These are phyloP conservation scores for Xylocopa sonorina DNA, from an alignment of 1,140 invertebrate genomes.

Conservation along the genomic window DNA sequence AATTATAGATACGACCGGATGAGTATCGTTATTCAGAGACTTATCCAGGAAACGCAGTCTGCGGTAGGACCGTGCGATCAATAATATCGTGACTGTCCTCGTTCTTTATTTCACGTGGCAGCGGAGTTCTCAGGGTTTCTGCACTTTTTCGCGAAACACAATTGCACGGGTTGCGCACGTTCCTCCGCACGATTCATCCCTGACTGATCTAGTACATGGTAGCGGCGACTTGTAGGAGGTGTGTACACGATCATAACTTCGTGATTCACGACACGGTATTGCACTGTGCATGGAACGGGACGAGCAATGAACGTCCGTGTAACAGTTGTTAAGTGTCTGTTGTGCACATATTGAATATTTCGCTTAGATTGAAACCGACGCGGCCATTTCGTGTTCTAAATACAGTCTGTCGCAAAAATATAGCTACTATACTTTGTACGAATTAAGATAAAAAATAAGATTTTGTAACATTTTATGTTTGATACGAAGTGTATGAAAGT, in stretches of 20 bases:
- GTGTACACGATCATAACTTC: constrained; percentile 16
- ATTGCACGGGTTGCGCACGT: not conserved
- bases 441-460: too few relatives aligned
- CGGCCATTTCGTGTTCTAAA: not conserved
- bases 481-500: too few relatives aligned
- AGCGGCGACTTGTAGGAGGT: not conserved
- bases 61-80: not conserved
- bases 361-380: not conserved
- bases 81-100: not conserved
- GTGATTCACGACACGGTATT: constrained; percentile 11
- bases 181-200: not conserved
- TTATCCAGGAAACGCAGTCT: too few relatives aligned
- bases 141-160: not conserved
- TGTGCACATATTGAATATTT: not conserved
- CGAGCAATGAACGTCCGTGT: constrained; percentile 1
- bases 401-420: too few relatives aligned
- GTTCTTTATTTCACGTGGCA: not conserved
- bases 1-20: constrained; percentile 1
- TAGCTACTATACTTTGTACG: too few relatives aligned
- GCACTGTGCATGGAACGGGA: constrained; percentile 1
- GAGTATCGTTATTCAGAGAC: not conserved
- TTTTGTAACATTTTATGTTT: too few relatives aligned
- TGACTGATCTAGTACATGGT: not conserved
- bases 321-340: not conserved
- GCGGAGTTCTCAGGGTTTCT: not conserved